phyloP scores from a whole-genome alignment of 2,797 vertebrate species.

The Staurois parvus region DNA sequence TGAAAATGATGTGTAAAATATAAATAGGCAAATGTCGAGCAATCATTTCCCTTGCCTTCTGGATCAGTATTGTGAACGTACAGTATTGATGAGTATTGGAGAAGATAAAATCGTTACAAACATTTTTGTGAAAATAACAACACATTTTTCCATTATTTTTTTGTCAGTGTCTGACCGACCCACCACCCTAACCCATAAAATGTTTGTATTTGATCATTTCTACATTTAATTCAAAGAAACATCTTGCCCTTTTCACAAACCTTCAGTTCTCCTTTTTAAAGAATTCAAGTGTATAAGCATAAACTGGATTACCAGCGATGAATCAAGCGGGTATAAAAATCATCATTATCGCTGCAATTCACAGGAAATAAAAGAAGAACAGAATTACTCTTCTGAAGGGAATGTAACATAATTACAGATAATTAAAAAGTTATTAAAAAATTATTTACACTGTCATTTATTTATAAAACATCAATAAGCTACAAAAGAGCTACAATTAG shows the following conservation, averaged over 20 bases:
- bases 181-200: neutral
- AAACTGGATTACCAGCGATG: neutral
- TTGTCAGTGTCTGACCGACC: neutral
- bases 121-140: too few relatives aligned
- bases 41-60: too few relatives aligned
- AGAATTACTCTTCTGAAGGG: slow-evolving; percentile 39
- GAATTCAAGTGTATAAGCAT: neutral
- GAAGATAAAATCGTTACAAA: too few relatives aligned
- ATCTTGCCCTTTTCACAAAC: neutral
- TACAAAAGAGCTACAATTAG: slow-evolving; percentile 9
- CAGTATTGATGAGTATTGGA: too few relatives aligned
- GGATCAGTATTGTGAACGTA: too few relatives aligned
- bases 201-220: neutral
- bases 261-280: neutral
- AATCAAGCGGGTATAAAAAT: slow-evolving; percentile 13
- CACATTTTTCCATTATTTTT: neutral
- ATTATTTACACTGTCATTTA: slow-evolving; percentile 51
- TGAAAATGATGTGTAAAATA: too few relatives aligned
- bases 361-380: slow-evolving; percentile 29
- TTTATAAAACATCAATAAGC: slow-evolving; percentile 54
- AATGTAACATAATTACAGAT: slow-evolving; percentile 38
- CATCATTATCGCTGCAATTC: slow-evolving; percentile 15
- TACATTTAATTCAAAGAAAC: neutral
- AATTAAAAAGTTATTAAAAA: slow-evolving; percentile 55
- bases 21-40: too few relatives aligned